Base-by-base conservation (phyloP, 1,140 invertebrate species). In the Cardiocondyla obscurior region DNA sequence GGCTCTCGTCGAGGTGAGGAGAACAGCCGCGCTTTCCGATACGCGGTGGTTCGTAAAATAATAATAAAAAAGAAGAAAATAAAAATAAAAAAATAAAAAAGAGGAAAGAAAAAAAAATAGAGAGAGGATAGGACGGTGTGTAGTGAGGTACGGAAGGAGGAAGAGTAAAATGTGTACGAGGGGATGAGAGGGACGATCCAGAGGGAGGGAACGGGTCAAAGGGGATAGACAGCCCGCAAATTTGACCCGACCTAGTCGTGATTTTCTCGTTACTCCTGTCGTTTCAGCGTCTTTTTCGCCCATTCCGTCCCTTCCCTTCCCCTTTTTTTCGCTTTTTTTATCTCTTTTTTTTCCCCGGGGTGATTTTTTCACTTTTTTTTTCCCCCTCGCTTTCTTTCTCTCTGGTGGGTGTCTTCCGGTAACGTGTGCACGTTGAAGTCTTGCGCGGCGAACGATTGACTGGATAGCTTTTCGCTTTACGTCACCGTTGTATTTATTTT, bases 21-120 rank as follows among this genome's bases (percentile, higher is more conserved):
- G 62, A 67, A 42, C 67, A 77, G 51, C 88, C 79, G 83, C 85
- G 79, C 89, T 90, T 90, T 92, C 85, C 88, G 89, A 88, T 88
- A 86, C 86, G 76, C 86, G 57, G 39, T 64, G 79, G 77, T 42
- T 81, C 65, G 82, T 81, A 70, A 84, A 73, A 69, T 77, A 83
- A 60, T 28, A 30, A 33, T 7, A 25, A 51, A 33, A 72, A 25
- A 44, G 25, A 67, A 28, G 33, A 8, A 19, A 8, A n/a, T n/a
- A 33, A 72, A 25, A 44, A 36, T 51, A 28, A 33, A 8, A 19
- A 8, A 30, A 33, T 7, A 25, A 51, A 33, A 72, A 25, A 44
- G 25, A 67, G 19, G 33, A 8, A 19, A 8, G n/a, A n/a, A n/a
- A n/a, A n/a, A n/a, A n/a, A n/a, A n/a, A n/a, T n/a, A n/a, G n/a